phyloP scores from a whole-genome alignment of 2,888 invertebrate genomes.

The Acrobasis repandana region DNA sequence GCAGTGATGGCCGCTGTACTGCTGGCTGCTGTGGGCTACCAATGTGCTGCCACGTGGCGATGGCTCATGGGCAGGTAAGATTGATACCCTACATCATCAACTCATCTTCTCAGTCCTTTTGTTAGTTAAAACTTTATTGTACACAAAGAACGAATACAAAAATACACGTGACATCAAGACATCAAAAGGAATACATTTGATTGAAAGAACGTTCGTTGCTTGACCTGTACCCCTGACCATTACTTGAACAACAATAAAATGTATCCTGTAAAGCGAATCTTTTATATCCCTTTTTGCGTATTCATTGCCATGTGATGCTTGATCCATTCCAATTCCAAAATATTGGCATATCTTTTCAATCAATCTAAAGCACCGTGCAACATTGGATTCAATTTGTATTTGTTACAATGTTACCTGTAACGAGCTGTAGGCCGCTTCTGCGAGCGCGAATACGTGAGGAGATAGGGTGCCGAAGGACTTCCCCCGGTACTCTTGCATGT shows the following conservation, averaged over 20 bases:
- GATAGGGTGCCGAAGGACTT: conserved; percentile 91
- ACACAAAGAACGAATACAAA: too few relatives aligned
- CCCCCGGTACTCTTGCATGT: conserved; percentile 91
- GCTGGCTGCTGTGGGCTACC: conserved; percentile 87
- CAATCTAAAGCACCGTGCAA: neutral
- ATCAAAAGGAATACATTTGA: too few relatives aligned
- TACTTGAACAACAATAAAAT: too few relatives aligned
- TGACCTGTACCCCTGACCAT: too few relatives aligned
- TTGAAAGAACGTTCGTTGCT: too few relatives aligned
- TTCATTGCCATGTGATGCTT: neutral
- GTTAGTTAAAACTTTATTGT: too few relatives aligned
- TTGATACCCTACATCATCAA: too few relatives aligned
- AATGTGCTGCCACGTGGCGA: conserved; percentile 88
- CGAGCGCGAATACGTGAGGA: conserved; percentile 95
- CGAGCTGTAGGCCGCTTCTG: conserved; percentile 93
- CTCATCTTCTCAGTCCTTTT: too few relatives aligned
- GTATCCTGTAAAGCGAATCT: neutral
- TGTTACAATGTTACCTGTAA: conserved; percentile 77
- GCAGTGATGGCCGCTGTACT: conserved; percentile 86
- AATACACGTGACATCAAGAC: too few relatives aligned
- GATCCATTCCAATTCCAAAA: neutral
- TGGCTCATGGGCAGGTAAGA: conserved; percentile 85
- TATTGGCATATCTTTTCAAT: neutral
- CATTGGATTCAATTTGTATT: neutral
- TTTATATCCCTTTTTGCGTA: neutral